Base-by-base conservation (phyloP, 1,140 invertebrate species). In the Zaprionus ghesquierei region DNA sequence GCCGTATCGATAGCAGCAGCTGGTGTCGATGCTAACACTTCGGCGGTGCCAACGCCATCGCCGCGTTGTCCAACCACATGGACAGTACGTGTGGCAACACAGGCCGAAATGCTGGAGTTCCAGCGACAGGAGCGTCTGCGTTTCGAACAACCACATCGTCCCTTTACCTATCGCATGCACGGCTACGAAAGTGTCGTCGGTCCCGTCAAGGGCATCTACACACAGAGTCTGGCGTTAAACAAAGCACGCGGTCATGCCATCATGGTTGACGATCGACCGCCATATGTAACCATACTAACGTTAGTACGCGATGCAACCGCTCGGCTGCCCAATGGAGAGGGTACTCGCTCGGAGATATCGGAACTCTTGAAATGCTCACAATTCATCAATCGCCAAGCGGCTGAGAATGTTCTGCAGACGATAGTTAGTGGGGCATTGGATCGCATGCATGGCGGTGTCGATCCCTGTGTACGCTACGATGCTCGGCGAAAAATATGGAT, bases 301-400 rank as follows among this genome's bases (percentile, higher is more conserved):
- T 93, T 99, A 35, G 97, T 99, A 9, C 93, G 98, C 41, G 98
- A 99, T 93, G 97, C 98, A 3, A 97, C 97, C 0, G 97, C 98
- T 0, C 93, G 98, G 46, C 93, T 99, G 63, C 98, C 98, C 0
- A 98, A 97, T 92, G 98, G 98, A 0, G 97, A 99, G 93, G 98
- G 98, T 22, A 98, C 98, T 0, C 92, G 97, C 25, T 95, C 96
- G 4, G 97, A 99, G 81, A 98, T 99, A 3, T 92, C 91, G 2
- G 91, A 92, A 61, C 56, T 92, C 18, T 50, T 92, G 0, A 92
- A 92, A 46, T 92, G 90, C 27, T 98, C 97, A 0, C 97, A 98
- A 81, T 98, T 97, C 79, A 94, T 98, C 27, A 94, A 95, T 20
- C 94, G 94, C 33, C 95, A 95, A 49, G 95, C 96, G 29, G 94